Evolutionary conservation across 1,140 invertebrate species (phyloP).

Genomic region (Mya arenaria): DNA sequence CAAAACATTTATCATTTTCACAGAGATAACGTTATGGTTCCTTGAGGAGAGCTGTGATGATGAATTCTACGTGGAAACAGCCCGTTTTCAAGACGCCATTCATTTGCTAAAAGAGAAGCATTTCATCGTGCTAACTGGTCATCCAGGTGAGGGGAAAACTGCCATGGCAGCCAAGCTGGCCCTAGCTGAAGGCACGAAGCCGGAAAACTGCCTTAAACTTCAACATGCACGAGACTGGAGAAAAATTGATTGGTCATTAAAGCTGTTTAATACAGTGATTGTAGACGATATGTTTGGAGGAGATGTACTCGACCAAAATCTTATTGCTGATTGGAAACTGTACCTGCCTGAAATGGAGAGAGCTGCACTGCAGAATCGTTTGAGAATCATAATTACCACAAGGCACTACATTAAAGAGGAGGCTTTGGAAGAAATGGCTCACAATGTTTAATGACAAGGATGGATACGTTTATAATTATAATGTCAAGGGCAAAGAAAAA

Average conservation of each 20-base stretch:
- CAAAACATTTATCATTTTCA: too few relatives aligned
- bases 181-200: neutral
- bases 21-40: too few relatives aligned
- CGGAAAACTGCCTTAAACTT: neutral
- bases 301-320: slow-evolving; percentile 15
- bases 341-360: slow-evolving; percentile 11
- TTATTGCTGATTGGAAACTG: slow-evolving; percentile 1
- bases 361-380: neutral
- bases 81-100: too few relatives aligned
- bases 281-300: slow-evolving; percentile 48
- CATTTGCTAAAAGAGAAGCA: too few relatives aligned
- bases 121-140: too few relatives aligned
- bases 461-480: neutral
- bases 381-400: slow-evolving; percentile 29
- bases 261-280: slow-evolving; percentile 16
- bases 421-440: neutral
- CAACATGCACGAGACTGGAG: neutral
- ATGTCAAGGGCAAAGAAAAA: neutral
- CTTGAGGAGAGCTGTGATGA: too few relatives aligned
- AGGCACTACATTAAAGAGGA: slow-evolving; percentile 38
- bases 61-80: too few relatives aligned
- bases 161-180: neutral
- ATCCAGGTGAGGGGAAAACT: slow-evolving; percentile 17
- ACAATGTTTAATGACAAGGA: neutral
- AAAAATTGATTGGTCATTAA: slow-evolving; percentile 12